phyloP scores from a whole-genome alignment of 35 echinoderm and acorn worm species.

The Hemicentrotus pulcherrimus region DNA sequence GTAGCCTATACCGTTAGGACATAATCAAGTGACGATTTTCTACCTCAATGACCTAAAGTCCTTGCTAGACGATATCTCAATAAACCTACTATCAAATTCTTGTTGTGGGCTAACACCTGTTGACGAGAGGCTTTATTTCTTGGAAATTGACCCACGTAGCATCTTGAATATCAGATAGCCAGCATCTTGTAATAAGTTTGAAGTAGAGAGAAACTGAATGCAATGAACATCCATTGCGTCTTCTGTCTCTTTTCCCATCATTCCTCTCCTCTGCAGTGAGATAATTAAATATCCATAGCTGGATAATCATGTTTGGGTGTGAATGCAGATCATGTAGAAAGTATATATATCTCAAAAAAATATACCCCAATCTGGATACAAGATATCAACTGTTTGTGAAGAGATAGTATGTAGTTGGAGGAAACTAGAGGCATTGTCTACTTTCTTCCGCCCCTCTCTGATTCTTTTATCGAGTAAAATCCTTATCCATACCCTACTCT shows the following conservation, averaged over 20 bases:
- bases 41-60: not conserved
- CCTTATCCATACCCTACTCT: too few species aligned
- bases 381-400: too few species aligned
- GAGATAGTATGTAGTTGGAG: too few species aligned
- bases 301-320: too few species aligned
- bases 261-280: not conserved
- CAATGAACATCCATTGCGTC: not conserved
- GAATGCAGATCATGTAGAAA: too few species aligned
- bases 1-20: not conserved
- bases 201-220: not conserved
- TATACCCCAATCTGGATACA: too few species aligned
- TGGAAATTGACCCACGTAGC: not conserved
- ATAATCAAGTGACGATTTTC: not conserved
- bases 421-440: too few species aligned
- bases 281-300: too few species aligned
- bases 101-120: not conserved
- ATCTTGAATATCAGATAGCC: not conserved
- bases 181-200: not conserved
- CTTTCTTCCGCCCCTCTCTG: too few species aligned
- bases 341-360: too few species aligned
- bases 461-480: too few species aligned
- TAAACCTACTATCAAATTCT: not conserved
- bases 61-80: not conserved
- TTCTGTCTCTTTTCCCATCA: not conserved
- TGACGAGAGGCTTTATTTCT: not conserved